phyloP scores from a whole-genome alignment of 2,113 vertebrate genomes.

The Dipodomys stephensi region DNA sequence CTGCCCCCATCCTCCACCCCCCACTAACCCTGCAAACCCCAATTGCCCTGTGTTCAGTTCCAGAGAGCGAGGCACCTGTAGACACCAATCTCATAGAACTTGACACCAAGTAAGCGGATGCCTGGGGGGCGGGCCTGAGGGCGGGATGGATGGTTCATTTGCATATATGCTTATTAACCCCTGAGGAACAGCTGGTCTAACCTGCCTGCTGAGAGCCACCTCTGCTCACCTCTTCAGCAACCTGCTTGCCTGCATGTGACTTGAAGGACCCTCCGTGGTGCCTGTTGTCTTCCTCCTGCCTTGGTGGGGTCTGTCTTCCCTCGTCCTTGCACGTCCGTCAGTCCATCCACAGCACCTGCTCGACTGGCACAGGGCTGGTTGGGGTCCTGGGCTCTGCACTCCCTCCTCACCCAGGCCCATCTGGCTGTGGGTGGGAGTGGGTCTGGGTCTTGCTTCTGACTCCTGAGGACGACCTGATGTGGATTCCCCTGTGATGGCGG shows the following conservation, averaged over 20 bases:
- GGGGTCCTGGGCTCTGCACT: conserved; percentile 38
- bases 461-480: neutral
- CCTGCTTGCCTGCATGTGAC: conserved; percentile 79
- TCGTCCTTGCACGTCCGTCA: conserved; percentile 62
- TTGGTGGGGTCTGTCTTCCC: conserved; percentile 77
- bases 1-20: neutral
- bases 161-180: conserved; percentile 65
- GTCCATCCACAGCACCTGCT: conserved; percentile 55
- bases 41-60: conserved; percentile 86
- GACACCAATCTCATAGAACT: conserved; percentile 98
- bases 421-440: conserved; percentile 46
- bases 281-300: conserved; percentile 77
- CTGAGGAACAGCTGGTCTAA: conserved; percentile 60
- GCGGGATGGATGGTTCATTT: neutral
- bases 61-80: conserved; percentile 92
- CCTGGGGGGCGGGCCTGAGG: neutral
- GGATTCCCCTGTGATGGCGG: conserved; percentile 36
- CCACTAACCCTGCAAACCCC: conserved; percentile 51
- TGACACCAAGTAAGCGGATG: conserved; percentile 94
- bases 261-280: conserved; percentile 73
- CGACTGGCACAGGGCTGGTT: conserved; percentile 59
- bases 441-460: conserved; percentile 27
- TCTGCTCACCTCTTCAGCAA: conserved; percentile 77
- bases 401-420: neutral
- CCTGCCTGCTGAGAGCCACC: conserved; percentile 49